Percentiles rank a stretch among this genome's conserved stretches.
Evolutionary conservation across 2,888 invertebrate species (phyloP).

Genomic region (Octodonta nipae): DNA sequence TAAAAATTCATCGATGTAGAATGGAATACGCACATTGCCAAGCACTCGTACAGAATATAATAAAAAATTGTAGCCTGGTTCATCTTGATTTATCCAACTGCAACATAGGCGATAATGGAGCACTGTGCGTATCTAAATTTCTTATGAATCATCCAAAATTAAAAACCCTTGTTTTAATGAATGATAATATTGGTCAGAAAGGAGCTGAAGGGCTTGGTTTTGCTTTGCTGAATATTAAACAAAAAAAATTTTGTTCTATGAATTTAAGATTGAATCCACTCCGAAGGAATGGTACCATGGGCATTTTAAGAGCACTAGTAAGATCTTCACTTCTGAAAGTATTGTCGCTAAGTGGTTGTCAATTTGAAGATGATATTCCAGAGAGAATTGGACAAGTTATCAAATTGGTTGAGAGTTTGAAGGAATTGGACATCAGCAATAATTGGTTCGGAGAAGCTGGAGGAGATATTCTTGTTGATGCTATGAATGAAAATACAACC

Average conservation of each 20-base stretch:
- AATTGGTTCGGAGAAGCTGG: conserved; percentile 47
- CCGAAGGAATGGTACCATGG: conserved; percentile 44
- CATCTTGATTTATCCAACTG: conserved; percentile 55
- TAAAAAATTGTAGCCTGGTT: conserved; percentile 32
- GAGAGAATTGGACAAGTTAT: conserved; percentile 43
- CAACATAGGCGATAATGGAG: conserved; percentile 47
- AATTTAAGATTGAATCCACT: conserved; percentile 51
- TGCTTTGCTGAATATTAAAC: conserved; percentile 25
- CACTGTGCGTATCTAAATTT: conserved; percentile 48
- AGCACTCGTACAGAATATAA: conserved; percentile 37
- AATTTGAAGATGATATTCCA: conserved; percentile 41
- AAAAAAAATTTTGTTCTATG: conserved; percentile 18
- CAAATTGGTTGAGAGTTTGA: conserved; percentile 40
- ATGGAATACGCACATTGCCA: conserved; percentile 47
- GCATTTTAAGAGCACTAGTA: conserved; percentile 44
- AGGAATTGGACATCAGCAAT: conserved; percentile 43
- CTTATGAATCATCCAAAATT: conserved; percentile 38
- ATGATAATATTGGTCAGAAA: conserved; percentile 25
- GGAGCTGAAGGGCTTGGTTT: conserved; percentile 31
- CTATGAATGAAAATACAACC: conserved; percentile 20
- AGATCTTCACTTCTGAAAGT: conserved; percentile 43
- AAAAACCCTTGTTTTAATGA: conserved; percentile 39
- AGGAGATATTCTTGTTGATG: conserved; percentile 29
- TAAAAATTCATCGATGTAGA: conserved; percentile 47
- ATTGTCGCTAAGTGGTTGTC: conserved; percentile 43